Evolutionary conservation across 2,113 vertebrate species (phyloP).

Genomic region (Ascaphus truei): DNA sequence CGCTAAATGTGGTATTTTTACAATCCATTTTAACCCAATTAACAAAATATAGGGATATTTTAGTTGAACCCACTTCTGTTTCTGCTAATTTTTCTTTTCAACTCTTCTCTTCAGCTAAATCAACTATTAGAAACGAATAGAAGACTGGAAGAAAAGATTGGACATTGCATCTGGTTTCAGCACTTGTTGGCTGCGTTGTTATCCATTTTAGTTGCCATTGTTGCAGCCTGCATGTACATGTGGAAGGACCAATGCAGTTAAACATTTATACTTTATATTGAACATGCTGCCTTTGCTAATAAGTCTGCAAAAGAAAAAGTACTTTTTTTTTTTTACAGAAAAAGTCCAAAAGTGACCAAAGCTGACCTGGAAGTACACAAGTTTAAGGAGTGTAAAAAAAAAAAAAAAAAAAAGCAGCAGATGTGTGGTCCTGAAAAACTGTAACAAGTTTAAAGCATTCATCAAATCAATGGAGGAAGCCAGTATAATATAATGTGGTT

Average conservation of each 20-base stretch:
- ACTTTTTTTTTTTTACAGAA: neutral
- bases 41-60: too few species aligned
- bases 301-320: conserved; percentile 20
- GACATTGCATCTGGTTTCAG: conserved; percentile 82
- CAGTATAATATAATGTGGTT: too few species aligned
- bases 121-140: conserved; percentile 70
- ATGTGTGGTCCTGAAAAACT: neutral
- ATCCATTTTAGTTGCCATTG: conserved; percentile 67
- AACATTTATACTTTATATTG: conserved; percentile 24
- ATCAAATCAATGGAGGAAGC: neutral
- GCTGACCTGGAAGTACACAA: neutral
- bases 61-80: too few species aligned
- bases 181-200: conserved; percentile 75
- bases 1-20: too few species aligned
- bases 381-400: neutral
- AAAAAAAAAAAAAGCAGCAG: neutral
- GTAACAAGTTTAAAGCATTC: neutral
- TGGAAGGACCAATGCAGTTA: conserved; percentile 39
- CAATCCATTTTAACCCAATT: too few species aligned
- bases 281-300: conserved; percentile 8
- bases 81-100: neutral
- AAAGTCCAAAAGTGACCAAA: neutral
- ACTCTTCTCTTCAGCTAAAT: conserved; percentile 70
- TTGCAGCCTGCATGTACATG: conserved; percentile 68
- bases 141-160: conserved; percentile 82